Base-by-base conservation (phyloP, 2,797 vertebrate species). In the Protosalanx chinensis region DNA sequence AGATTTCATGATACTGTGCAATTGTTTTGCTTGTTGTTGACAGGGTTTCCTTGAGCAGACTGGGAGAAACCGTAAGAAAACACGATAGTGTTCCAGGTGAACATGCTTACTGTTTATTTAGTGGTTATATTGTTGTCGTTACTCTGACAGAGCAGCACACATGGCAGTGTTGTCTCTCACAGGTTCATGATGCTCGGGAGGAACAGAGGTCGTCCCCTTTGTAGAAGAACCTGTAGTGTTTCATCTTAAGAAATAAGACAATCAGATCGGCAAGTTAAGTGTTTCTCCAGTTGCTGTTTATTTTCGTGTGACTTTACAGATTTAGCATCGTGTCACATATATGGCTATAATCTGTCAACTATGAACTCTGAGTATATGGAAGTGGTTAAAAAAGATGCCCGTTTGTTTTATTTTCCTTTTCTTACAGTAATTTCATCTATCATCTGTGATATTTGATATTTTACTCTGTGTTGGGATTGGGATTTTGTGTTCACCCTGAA, bases 401-500 rank as follows among this genome's bases (percentile, higher is more conserved):
- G 1, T 27, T 27, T 71, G 72, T 51, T 64, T 53, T 67, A 77
- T 68, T 5, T 15, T 80, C 1, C 23, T 86, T 85, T 80, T 82
- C 65, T 82, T 86, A 87, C 87, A 90, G 88, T 89, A 87, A 61
- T 68, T 79, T 75, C 76, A 83, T 68, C 46, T 65, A 67, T 46
- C 57, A 51, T 64, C 37, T 56, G 88, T 90, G 72, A 84, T 85
- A 84, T 80, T 76, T 78, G 82, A 60, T 78, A 73, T 85, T 89
- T 85, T 88, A 80, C 53, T 66, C 78, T 77, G 82, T 29, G 60
- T 27, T 65, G 53, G 46, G 53, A 74, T 83, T 87, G 88, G 82
- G 85, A 83, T 83, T 81, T 75, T 27, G 77, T 86, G 75, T 81
- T 73, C 67, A 83, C 78, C 73, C 82, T 84, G 10, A 70, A 7